Base-by-base conservation (phyloP, 2,113 vertebrate genomes). In the Myrmecophaga tridactyla region DNA sequence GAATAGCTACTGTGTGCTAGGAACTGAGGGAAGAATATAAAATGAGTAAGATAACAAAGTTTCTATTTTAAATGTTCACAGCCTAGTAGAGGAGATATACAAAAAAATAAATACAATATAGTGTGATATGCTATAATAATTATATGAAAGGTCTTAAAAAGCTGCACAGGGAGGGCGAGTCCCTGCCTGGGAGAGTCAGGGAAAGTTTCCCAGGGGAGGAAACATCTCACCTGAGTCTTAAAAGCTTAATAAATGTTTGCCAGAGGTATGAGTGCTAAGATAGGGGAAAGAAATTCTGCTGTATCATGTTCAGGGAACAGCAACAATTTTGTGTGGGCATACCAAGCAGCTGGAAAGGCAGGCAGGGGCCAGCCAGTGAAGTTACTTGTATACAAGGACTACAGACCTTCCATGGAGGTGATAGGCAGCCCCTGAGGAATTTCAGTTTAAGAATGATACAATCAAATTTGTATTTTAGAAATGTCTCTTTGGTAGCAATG, bases 211-310 rank as follows among this genome's bases (percentile, higher is more conserved):
- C 63, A 77, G 60, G 27, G 31, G 14, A 80, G 39, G 27, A 76
- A 85, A 72, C 6, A 62, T 51, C 81, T 82, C 85, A 90, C n/a
- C 39, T 67, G 77, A 73, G 63, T 88, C 81, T 80, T 93, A 78
- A 88, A 91, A 86, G 90, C 6, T 58, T 69, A 95, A 58, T 93
- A 86, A 96, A 88, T 90, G 67, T 95, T 90, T 92, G 20, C 25
- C 27, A 95, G 36, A 43, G 77, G 34, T 80, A n/a, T 58, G 80
- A 72, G n/a, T 53, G 25, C 56, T 17, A 34, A 56, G 48, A 13
- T 6, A 20, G 67, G 91, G 88, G 46, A 34, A 94, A 89, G 39
- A 83, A 91, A 51, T 14, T 75, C 60, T 85, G 53, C 70, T 93
- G 53, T 65, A 51, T 58, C 58, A 60, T 34, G 20, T 65, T 86